phyloP scores from a whole-genome alignment of 2,797 vertebrate species.

The Channa striata region DNA sequence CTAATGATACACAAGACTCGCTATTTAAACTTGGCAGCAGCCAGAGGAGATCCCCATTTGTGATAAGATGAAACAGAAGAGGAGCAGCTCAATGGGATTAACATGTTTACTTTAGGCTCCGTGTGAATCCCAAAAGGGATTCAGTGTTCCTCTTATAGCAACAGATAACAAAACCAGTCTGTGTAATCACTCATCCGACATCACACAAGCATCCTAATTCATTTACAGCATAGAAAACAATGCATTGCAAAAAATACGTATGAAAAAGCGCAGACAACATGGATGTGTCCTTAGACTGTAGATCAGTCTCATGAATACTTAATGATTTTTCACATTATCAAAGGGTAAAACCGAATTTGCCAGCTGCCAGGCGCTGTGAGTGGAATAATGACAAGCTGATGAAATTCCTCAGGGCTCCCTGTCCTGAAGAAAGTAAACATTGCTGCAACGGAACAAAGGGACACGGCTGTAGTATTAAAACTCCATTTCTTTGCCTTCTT shows the following conservation, averaged over 20 bases:
- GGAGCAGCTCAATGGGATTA: constrained; percentile 69
- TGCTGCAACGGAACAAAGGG: constrained; percentile 57
- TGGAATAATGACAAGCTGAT: constrained; percentile 77
- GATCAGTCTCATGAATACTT: constrained; percentile 79
- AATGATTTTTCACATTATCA: constrained; percentile 79
- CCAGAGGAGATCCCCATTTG: constrained; percentile 60
- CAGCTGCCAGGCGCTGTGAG: constrained; percentile 71
- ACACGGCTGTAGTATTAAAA: constrained; percentile 26
- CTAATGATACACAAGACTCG: constrained; percentile 28
- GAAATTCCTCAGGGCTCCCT: constrained; percentile 65
- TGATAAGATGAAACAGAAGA: constrained; percentile 69
- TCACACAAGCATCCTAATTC: constrained; percentile 69
- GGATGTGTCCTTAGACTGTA: constrained; percentile 54
- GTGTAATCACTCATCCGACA: constrained; percentile 67
- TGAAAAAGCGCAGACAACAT: constrained; percentile 54
- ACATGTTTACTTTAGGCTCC: constrained; percentile 71
- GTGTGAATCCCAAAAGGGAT: constrained; percentile 62
- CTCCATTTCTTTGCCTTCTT: constrained; percentile 17
- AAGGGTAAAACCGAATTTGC: constrained; percentile 78
- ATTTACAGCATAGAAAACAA: constrained; percentile 62
- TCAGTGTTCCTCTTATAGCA: constrained; percentile 55
- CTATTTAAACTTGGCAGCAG: constrained; percentile 61
- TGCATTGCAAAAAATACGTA: constrained; percentile 42
- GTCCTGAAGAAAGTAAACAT: constrained; percentile 66
- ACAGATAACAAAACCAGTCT: constrained; percentile 61